Base-by-base conservation (phyloP, 2,888 invertebrate species). In the Calliopum simillimum region DNA sequence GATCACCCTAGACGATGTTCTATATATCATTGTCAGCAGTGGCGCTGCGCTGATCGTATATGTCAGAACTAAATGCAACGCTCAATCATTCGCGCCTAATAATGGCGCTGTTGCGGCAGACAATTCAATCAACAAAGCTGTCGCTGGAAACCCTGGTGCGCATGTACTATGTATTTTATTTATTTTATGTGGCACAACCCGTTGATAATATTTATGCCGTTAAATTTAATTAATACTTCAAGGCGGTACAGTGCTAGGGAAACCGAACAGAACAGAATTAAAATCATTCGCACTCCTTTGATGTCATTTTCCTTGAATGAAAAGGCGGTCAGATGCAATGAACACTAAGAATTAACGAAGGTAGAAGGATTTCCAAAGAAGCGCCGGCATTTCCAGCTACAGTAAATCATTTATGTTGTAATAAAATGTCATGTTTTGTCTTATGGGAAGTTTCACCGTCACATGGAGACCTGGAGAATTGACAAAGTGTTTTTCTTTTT, bases 201-300 rank as follows among this genome's bases (percentile, higher is more conserved):
- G 46, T 14, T 51, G 51, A 59, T 73, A 70, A 25, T 55, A 49
- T 47, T 41, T 72, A 67, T 66, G 79, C 76, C 80, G 78, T 80
- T 79, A 79, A 81, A 81, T 80, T 80, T 80, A 80, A 80, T 80
- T 80, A 80, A 81, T 80, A 72, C 77, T 74, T 77, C 75, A 72
- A n/a, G 33, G 56, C 55, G 73, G 76, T 74, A 74, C 41, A 53
- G 55, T 46, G 43, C 33, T 47, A 58, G 46, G 16, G 47, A 47
- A 33, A 46, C 61, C 4, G 55, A 59, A 61, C 61, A 11, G 55
- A 59, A 61, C 43, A 78, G 78, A 73, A 80, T 80, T 78, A 81
- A 80, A 80, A 78, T 81, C 80, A 81, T 79, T 80, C 74, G 78
- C 75, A 80, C 79, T 75, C 74, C 77, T 72, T 74, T 76, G 79